A percentile compares a stretch with the other conserved stretches of the same genome.
Conservation (phyloP, 2,113 vertebrate genomes). For the Circaetus cinerascens region DNA sequence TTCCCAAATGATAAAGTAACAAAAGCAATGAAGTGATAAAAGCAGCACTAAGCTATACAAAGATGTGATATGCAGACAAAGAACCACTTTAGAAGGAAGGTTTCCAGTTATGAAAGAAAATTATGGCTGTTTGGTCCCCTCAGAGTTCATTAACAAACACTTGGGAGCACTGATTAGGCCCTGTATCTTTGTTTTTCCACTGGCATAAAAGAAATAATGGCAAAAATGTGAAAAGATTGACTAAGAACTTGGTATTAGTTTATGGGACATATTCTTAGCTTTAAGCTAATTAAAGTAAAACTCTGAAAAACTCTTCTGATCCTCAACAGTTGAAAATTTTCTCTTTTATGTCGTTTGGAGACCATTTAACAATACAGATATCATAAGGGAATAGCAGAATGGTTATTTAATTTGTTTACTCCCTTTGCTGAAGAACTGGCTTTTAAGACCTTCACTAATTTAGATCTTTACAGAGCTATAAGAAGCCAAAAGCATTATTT, state of each 20-base stretch:
- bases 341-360: background rate
- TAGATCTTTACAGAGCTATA: background rate
- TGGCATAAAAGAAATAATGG: background rate
- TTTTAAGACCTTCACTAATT: background rate
- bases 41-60: slow-evolving; percentile 9
- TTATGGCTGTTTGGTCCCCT: background rate
- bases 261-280: background rate
- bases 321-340: background rate
- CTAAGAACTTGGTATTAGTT: background rate
- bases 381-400: background rate
- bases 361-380: background rate
- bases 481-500: background rate
- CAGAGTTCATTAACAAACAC: slow-evolving; percentile 15
- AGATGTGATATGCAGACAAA: background rate
- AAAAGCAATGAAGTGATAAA: slow-evolving; percentile 14
- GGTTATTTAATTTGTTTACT: background rate
- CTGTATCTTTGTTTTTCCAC: slow-evolving; percentile 2
- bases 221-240: background rate
- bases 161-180: background rate
- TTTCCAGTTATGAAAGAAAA: background rate
- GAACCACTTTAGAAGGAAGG: background rate
- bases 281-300: slow-evolving; percentile 3
- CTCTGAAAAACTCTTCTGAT: background rate
- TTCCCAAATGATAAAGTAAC: background rate
- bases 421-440: background rate